Percentiles rank a stretch among this genome's conserved stretches.
Conservation (phyloP, 2,888 invertebrate genomes). For the Scrobipalpa costella region DNA sequence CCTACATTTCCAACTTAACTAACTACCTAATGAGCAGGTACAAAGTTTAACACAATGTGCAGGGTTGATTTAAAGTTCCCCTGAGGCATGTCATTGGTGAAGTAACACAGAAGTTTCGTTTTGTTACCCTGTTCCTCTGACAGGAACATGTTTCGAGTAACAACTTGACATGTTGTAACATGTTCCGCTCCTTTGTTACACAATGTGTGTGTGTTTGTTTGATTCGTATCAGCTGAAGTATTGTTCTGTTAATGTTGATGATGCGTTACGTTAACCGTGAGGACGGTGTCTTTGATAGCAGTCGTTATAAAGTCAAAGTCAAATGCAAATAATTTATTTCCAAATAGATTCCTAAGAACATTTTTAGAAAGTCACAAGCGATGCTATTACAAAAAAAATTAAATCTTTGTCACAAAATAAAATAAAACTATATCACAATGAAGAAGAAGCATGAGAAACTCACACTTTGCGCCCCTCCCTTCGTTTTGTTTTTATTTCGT, state of each 20-base stretch:
- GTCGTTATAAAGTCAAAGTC: no score
- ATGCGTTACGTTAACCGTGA: no score
- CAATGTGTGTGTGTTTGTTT: neutral
- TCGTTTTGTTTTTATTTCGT: no score
- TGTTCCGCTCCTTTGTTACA: neutral
- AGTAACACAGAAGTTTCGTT: neutral
- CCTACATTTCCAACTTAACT: slow-evolving; percentile 3
- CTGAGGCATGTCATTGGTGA: slow-evolving; percentile 22
- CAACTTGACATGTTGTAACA: neutral
- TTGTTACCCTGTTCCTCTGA: slow-evolving; percentile 13
- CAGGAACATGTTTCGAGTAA: neutral
- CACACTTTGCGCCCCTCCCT: no score
- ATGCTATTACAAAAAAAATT: no score
- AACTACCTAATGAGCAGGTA: slow-evolving; percentile 3
- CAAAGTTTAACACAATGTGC: slow-evolving; percentile 10
- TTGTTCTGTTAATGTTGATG: neutral
- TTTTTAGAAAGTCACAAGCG: no score
- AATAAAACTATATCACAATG: no score
- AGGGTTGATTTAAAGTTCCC: slow-evolving; percentile 26
- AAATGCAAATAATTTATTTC: no score
- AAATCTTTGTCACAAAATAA: no score
- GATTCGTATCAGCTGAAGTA: neutral
- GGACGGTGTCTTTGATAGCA: no score
- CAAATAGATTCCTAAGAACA: no score
- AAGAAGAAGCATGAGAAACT: no score